Evolutionary conservation across 2,888 invertebrate species (phyloP).

Genomic region (Caenorhabditis angaria): DNA sequence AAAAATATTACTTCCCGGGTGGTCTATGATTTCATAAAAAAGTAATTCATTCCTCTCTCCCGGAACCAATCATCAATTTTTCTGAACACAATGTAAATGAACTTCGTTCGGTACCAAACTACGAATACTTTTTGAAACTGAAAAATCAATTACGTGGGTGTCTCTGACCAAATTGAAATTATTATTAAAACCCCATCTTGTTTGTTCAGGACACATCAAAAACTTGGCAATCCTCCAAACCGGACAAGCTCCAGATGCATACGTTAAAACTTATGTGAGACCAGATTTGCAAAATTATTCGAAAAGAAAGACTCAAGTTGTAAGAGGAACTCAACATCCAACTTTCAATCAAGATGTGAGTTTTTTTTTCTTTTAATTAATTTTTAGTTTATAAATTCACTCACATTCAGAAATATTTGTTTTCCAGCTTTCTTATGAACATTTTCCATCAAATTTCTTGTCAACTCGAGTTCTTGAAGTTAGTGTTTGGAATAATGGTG

Average conservation of each 20-base stretch:
- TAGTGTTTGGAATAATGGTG: constrained; percentile 74
- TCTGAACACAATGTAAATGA: too few relatives aligned
- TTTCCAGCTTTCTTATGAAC: constrained; percentile 59
- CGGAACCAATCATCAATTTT: too few relatives aligned
- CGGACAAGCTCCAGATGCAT: constrained; percentile 51
- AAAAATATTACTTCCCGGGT: too few relatives aligned
- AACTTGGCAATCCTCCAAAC: constrained; percentile 41
- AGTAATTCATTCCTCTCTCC: too few relatives aligned
- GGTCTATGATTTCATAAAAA: too few relatives aligned
- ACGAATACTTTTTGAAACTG: too few relatives aligned
- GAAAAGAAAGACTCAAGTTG: constrained; percentile 93
- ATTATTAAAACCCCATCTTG: too few relatives aligned
- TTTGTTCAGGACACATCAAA: constrained; percentile 53
- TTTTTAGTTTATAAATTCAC: background rate
- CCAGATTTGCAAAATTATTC: constrained; percentile 91
- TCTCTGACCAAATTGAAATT: too few relatives aligned
- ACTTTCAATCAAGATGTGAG: constrained; percentile 95
- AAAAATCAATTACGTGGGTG: too few relatives aligned
- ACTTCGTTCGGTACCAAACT: too few relatives aligned
- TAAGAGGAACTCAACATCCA: constrained; percentile 90
- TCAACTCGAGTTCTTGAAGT: constrained; percentile 54
- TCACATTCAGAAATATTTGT: background rate
- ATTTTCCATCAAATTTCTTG: constrained; percentile 21
- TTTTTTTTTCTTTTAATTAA: background rate
- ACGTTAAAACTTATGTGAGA: constrained; percentile 80